These are phyloP conservation scores for Acanthiza pusilla DNA, from an alignment of 2,797 vertebrate genomes.

Conservation along the genomic window DNA sequence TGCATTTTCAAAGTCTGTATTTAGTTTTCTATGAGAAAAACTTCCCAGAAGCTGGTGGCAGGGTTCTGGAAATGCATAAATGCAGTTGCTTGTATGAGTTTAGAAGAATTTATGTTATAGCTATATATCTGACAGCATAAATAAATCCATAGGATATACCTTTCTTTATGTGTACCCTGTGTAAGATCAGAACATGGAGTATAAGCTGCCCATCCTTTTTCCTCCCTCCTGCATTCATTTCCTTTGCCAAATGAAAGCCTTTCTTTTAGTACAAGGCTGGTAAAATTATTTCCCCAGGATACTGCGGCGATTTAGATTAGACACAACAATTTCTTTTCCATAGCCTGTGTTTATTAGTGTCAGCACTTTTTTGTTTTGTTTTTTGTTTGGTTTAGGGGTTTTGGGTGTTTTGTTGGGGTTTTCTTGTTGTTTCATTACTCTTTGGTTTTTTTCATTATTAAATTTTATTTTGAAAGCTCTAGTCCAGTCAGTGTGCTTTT, in stretches of 20 bases:
- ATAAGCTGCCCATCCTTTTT: background rate
- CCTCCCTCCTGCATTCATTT: background rate
- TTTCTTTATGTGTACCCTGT: background rate
- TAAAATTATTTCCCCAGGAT: background rate
- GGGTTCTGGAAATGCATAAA: background rate
- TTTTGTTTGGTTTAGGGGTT: background rate
- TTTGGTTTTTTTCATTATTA: background rate
- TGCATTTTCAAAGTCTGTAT: background rate
- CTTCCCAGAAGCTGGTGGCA: background rate
- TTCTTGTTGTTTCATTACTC: too few relatives aligned
- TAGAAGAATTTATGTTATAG: background rate
- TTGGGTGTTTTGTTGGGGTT: background rate
- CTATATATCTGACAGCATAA: background rate
- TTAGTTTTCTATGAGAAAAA: background rate
- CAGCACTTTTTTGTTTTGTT: background rate
- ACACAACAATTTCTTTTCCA: background rate
- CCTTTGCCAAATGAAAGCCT: background rate
- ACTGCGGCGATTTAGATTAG: background rate
- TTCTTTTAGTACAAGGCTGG: background rate
- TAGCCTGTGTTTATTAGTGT: background rate
- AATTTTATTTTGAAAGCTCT: background rate
- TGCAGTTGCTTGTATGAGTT: background rate
- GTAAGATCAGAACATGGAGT: background rate
- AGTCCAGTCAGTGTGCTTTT: background rate
- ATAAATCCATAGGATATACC: background rate